A percentile compares a stretch with the other conserved stretches of the same genome.
Evolutionary conservation across 2,888 invertebrate genomes (phyloP).

Genomic region (Pollenia amentaria): DNA sequence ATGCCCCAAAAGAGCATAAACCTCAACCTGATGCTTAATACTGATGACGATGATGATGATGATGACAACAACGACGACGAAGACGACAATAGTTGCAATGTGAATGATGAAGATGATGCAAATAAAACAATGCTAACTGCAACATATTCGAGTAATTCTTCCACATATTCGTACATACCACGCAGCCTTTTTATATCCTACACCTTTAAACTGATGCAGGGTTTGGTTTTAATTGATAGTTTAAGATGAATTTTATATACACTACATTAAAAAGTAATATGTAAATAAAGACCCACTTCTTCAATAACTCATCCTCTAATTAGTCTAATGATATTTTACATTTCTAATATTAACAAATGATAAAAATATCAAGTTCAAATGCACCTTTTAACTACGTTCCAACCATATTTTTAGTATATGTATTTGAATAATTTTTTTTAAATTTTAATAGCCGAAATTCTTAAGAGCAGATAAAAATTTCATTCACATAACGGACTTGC

Average conservation of each 20-base stretch:
- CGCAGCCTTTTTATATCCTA: slow-evolving; percentile 49
- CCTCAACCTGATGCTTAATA: slow-evolving; percentile 71
- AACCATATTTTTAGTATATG: too few species aligned
- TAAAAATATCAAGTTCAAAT: too few species aligned
- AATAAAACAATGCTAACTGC: slow-evolving; percentile 73
- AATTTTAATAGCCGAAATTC: too few species aligned
- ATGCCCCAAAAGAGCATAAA: slow-evolving; percentile 77
- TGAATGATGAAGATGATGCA: slow-evolving; percentile 74
- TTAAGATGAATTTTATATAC: not conserved
- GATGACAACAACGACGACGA: slow-evolving; percentile 47
- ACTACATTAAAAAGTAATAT: not conserved
- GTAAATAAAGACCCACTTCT: too few species aligned
- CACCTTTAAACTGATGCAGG: slow-evolving; percentile 20
- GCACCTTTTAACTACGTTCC: too few species aligned
- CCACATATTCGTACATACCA: slow-evolving; percentile 41
- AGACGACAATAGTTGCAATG: slow-evolving; percentile 66
- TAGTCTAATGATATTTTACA: too few species aligned
- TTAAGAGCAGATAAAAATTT: too few species aligned
- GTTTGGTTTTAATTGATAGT: not conserved
- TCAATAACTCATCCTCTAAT: too few species aligned
- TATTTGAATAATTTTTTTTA: too few species aligned
- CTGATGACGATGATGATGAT: slow-evolving; percentile 44
- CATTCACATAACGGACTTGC: too few species aligned
- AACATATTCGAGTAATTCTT: slow-evolving; percentile 73
- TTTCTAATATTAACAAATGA: too few species aligned